Base-by-base conservation (phyloP, 2,797 vertebrate species). In the Pachyuromys duprasi region DNA sequence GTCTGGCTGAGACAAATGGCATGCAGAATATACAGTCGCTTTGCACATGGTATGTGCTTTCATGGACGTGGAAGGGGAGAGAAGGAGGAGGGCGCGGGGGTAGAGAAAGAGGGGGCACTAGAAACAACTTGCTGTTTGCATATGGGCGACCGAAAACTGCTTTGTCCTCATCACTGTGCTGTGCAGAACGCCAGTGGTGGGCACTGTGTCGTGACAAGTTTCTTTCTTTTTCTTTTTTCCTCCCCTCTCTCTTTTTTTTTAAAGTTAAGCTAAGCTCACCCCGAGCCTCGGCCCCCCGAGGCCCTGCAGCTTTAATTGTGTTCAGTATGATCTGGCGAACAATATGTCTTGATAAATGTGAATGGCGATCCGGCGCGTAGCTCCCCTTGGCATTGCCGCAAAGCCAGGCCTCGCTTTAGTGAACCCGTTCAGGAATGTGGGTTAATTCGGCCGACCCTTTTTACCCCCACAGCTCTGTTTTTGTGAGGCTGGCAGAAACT, bases 401-500 rank as follows among this genome's bases (percentile, higher is more conserved):
- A 97, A 97, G 97, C 55, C 11, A 93, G 96, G 97, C 96, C 96
- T 97, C 97, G 97, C 98, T 97, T 94, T 97, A 93, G 89, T 98
- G 97, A 98, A 98, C 99, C 99, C 95, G 93, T 98, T 98, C 95
- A 99, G 99, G 99, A 99, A 99, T 99, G 99, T 98, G 98, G 99
- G 99, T 99, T 99, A 99, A 98, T 98, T 99, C 99, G 97, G 98
- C 98, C 98, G 98, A 98, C 98, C 98, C 98, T 98, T 98, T 97
- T 96, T 98, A 97, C 98, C 99, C 98, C 97, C 97, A 96, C 97
- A 94, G 98, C 97, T 98, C 98, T 97, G 99, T 98, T 98, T 97
- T 98, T 99, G 98, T 98, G 98, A 98, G 98, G 97, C 98, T 99
- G 99, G 99, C 99, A 99, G 99, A 98, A 99, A 99, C 98, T 99